Evolutionary conservation across 2,797 vertebrate species (phyloP).

Genomic region (Jordanella pulchra): DNA sequence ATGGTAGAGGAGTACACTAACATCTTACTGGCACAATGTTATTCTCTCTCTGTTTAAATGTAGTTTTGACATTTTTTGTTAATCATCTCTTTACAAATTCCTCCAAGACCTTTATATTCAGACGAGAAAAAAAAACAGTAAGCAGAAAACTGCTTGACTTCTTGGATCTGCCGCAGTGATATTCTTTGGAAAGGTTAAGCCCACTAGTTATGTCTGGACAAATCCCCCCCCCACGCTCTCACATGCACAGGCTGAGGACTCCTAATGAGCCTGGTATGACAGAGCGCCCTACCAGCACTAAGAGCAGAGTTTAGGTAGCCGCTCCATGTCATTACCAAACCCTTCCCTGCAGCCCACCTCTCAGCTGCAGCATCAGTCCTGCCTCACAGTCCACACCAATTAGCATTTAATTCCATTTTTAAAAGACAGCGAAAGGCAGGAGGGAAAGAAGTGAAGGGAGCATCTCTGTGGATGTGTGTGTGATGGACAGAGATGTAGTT

Average conservation of each 20-base stretch:
- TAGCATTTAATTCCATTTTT: slow-evolving; percentile 57
- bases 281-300: slow-evolving; percentile 33
- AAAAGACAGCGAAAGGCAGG: background rate
- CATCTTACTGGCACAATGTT: background rate
- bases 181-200: slow-evolving; percentile 52
- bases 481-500: background rate
- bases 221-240: slow-evolving; percentile 31
- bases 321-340: slow-evolving; percentile 53
- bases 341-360: slow-evolving; percentile 45
- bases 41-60: background rate
- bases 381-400: slow-evolving; percentile 35
- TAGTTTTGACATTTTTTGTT: background rate
- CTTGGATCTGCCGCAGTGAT: slow-evolving; percentile 26
- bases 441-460: slow-evolving; percentile 2
- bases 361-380: slow-evolving; percentile 26
- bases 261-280: slow-evolving; percentile 56
- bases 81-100: background rate
- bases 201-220: slow-evolving; percentile 40
- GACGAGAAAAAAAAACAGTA: background rate
- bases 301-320: slow-evolving; percentile 39
- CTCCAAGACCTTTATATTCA: background rate
- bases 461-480: background rate
- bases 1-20: background rate
- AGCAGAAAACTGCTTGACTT: background rate
- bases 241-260: slow-evolving; percentile 9